These are phyloP conservation scores for Hylyphantes graminicola DNA, from an alignment of 1,140 invertebrate genomes.

Conservation along the genomic window DNA sequence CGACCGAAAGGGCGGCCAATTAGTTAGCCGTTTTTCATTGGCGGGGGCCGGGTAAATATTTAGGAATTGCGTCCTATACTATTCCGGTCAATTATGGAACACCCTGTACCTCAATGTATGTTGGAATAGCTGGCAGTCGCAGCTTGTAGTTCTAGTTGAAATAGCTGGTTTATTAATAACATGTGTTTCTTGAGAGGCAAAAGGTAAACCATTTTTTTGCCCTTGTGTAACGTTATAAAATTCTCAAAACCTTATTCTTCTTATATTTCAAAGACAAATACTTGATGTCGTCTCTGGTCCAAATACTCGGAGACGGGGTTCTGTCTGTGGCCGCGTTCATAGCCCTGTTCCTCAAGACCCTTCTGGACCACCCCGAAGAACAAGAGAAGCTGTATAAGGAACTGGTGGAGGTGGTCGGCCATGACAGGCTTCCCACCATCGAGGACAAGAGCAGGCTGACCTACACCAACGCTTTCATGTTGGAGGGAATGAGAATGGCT, in stretches of 20 bases:
- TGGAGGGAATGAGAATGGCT: background rate
- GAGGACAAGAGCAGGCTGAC: constrained; percentile 1
- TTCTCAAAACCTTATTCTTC: background rate
- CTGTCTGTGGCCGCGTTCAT: background rate
- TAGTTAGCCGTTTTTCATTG: no score
- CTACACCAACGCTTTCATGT: constrained; percentile 2
- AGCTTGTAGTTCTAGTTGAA: background rate
- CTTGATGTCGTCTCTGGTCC: background rate
- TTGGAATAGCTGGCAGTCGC: background rate
- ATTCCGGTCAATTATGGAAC: no score
- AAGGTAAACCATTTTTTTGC: background rate
- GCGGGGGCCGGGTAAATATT: no score
- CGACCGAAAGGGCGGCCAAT: no score
- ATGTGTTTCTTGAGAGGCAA: background rate
- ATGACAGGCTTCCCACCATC: background rate
- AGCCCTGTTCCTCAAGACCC: background rate
- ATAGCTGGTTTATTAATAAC: background rate
- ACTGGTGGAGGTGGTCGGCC: constrained; percentile 7
- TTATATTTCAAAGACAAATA: background rate
- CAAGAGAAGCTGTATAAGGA: constrained; percentile 23
- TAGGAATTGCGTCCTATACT: no score
- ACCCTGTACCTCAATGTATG: background rate
- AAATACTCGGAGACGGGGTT: constrained; percentile 15
- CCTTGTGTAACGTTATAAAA: background rate
- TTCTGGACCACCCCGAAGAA: constrained; percentile 6